phyloP scores from a whole-genome alignment of 1,140 invertebrate species.

The Drosophila aff. region DNA sequence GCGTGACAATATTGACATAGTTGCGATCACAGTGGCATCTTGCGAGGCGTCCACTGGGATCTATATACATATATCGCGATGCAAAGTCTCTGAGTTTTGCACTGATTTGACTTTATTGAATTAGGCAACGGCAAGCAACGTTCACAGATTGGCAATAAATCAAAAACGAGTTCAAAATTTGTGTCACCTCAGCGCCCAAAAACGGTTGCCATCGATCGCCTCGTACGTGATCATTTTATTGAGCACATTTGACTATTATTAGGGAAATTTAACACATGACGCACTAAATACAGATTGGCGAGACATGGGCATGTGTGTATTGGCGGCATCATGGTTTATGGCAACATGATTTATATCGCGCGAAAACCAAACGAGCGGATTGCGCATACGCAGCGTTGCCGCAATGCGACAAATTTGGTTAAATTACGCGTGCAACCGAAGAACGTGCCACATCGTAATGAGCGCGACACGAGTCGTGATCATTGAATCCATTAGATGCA shows the following conservation, averaged over 20 bases:
- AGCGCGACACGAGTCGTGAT: conserved; percentile 32
- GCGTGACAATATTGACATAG: conserved; percentile 73
- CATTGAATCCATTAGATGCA: background rate
- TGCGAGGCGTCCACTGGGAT: conserved; percentile 30
- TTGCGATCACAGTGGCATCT: conserved; percentile 54
- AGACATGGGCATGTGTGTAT: conserved; percentile 52
- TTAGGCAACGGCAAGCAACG: conserved; percentile 36
- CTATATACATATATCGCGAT: conserved; percentile 20
- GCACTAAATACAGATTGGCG: conserved; percentile 49
- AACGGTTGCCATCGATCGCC: conserved; percentile 57
- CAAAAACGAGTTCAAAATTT: conserved; percentile 68
- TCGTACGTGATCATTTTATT: conserved; percentile 81
- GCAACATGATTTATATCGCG: conserved; percentile 74
- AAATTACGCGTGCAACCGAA: conserved; percentile 63
- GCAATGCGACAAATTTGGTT: conserved; percentile 64
- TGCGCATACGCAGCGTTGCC: conserved; percentile 71
- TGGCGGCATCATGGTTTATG: conserved; percentile 61
- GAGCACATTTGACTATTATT: conserved; percentile 84
- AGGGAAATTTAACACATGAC: conserved; percentile 77
- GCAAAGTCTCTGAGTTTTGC: conserved; percentile 51
- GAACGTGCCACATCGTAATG: conserved; percentile 50
- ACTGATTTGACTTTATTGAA: conserved; percentile 80
- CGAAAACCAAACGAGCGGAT: conserved; percentile 45
- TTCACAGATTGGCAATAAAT: conserved; percentile 60
- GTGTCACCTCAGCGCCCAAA: conserved; percentile 61